Percentiles rank a stretch among this genome's conserved stretches.
Evolutionary conservation across 2,888 invertebrate species (phyloP).

Genomic region (Ophion ventricosus): DNA sequence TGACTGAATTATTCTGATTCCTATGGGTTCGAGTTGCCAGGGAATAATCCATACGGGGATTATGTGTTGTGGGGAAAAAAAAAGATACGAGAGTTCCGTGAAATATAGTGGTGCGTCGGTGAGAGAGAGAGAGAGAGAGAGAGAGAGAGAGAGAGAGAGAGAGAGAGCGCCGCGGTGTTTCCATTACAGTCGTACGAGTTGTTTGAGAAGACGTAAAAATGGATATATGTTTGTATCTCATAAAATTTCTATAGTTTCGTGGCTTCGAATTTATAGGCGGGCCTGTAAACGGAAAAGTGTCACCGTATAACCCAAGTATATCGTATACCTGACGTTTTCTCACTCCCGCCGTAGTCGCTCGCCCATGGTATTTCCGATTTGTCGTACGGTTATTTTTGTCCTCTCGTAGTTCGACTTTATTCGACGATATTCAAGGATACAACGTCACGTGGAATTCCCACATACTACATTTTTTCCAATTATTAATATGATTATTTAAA

Average conservation of each 20-base stretch:
- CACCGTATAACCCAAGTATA: background rate
- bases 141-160: too few species aligned
- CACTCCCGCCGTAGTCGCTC: background rate
- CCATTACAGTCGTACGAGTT: background rate
- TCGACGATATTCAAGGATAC: background rate
- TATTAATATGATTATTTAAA: too few species aligned
- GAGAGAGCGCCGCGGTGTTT: too few species aligned
- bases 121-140: too few species aligned
- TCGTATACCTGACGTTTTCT: constrained; percentile 1
- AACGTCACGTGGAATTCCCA: too few species aligned
- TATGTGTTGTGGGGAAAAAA: background rate
- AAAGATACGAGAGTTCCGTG: background rate
- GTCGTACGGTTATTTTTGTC: constrained; percentile 19
- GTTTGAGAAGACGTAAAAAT: constrained; percentile 1
- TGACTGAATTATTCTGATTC: background rate
- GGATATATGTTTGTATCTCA: constrained; percentile 34
- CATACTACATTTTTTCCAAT: too few species aligned
- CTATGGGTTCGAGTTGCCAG: background rate
- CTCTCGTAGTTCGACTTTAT: constrained; percentile 17
- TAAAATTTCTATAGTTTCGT: constrained; percentile 45
- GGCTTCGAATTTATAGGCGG: constrained; percentile 5
- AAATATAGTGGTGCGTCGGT: background rate
- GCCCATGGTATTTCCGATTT: background rate
- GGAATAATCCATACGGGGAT: background rate
- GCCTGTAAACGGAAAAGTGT: background rate